These are phyloP conservation scores for Nebria ingens DNA, from an alignment of 1,140 invertebrate genomes.

Conservation along the genomic window DNA sequence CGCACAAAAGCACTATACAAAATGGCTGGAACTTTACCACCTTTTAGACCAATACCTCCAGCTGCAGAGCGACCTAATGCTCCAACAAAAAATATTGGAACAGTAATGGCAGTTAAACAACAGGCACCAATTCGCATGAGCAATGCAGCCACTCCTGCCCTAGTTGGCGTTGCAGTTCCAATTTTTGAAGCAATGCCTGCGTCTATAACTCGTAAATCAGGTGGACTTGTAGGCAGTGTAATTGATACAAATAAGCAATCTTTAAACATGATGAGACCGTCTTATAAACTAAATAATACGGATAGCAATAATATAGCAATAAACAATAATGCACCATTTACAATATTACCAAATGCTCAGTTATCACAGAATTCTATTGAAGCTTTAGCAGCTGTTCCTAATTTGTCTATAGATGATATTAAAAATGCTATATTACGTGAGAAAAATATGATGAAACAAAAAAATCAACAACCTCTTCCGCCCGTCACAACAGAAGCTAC, in stretches of 20 bases:
- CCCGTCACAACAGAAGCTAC: constrained; percentile 23
- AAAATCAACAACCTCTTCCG: neutral
- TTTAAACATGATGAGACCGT: neutral
- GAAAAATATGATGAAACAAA: constrained; percentile 17
- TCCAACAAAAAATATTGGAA: too few species aligned
- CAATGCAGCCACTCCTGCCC: constrained; percentile 24
- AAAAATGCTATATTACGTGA: constrained; percentile 34
- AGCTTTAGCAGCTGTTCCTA: constrained; percentile 17
- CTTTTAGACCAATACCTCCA: constrained; percentile 63
- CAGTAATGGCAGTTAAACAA: too few species aligned
- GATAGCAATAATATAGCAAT: neutral
- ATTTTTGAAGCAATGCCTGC: constrained; percentile 39
- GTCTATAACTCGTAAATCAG: constrained; percentile 40
- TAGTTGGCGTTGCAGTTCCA: constrained; percentile 31
- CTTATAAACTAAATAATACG: neutral
- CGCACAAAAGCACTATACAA: neutral
- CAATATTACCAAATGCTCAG: neutral
- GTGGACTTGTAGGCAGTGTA: constrained; percentile 17
- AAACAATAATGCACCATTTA: neutral
- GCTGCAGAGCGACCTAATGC: constrained; percentile 41
- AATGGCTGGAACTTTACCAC: constrained; percentile 44
- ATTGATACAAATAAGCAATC: constrained; percentile 6
- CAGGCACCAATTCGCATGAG: constrained; percentile 33
- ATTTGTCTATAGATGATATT: constrained; percentile 32
- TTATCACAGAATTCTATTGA: neutral